Base-by-base conservation (phyloP, 1,140 invertebrate genomes). In the Meloidogyne floridensis region DNA sequence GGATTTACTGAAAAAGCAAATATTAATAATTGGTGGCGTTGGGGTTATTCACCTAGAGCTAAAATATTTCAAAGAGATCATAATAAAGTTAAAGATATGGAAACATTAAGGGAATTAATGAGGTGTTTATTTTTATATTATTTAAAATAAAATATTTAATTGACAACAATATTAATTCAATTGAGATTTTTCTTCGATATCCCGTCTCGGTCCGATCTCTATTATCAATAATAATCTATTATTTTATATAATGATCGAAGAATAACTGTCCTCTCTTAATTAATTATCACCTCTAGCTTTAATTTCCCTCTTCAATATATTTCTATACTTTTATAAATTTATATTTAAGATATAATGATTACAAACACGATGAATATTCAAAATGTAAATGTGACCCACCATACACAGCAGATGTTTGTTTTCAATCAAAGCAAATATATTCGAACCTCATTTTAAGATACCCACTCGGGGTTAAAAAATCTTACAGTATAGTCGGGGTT, bases 381-480 rank as follows among this genome's bases (percentile, higher is more conserved):
- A 89, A 90, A 75, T 95, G 94, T 90, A 91, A 93, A 80, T 95
- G 94, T 88, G 90, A 87, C 11, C 94, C 94, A 6, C 93, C 93
- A 2, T 94, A 94, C 90, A 93, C 92, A 89, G 94, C 92, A 18
- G 88, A 89, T 75, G 80, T 70, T 65, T 90, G 81, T 93, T 94
- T 90, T 93, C 92, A 93, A 11, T 8, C 59, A 56, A 51, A 75
- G 32, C 4, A 47, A 51, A 5, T 59, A 20, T 42, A 47, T 54
- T 32, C 32, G 32, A 32, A 32, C 32, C 32, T 32, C 32, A 32
- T 32, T 32, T 32, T 0, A 32, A 32, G 32, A 32, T 32, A 32
- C 32, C 32, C 32, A 32, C 32, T 32, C 32, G 32, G 32, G 32
- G 32, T 32, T 32, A 32, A 32, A 32, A 32, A 32, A 32, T 32